phyloP scores from a whole-genome alignment of 2,888 invertebrate species.

The Trissolcus japonicus region DNA sequence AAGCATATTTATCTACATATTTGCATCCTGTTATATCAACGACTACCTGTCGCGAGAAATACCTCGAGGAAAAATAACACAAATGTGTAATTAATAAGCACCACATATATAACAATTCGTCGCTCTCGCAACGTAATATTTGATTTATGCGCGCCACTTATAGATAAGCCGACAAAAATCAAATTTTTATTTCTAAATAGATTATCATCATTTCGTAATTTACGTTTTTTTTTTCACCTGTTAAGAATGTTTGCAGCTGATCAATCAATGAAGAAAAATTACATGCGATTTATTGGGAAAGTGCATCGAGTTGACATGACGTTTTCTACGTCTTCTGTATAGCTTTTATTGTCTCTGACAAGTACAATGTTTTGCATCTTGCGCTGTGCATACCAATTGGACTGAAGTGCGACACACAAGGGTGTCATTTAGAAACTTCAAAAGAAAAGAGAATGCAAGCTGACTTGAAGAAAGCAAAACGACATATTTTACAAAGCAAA shows the following conservation, averaged over 20 bases:
- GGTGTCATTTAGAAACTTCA: constrained; percentile 54
- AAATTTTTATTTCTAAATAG: not conserved
- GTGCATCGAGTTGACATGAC: too few species aligned
- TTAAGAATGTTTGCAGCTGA: not conserved
- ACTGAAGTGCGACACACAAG: constrained; percentile 36
- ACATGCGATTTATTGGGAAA: not conserved
- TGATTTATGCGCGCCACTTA: not conserved
- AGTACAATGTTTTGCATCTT: constrained; percentile 31
- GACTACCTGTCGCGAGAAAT: constrained; percentile 12
- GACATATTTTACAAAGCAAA: constrained; percentile 55
- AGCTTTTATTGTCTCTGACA: constrained; percentile 41
- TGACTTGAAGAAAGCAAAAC: constrained; percentile 47
- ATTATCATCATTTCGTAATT: too few species aligned
- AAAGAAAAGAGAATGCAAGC: constrained; percentile 50
- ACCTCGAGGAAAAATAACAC: constrained; percentile 19
- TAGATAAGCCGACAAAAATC: not conserved
- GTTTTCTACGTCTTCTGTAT: too few species aligned
- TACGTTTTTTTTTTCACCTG: too few species aligned
- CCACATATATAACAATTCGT: not conserved
- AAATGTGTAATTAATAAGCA: constrained; percentile 16
- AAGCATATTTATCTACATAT: constrained; percentile 51
- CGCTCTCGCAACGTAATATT: not conserved
- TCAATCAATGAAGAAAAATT: too few species aligned
- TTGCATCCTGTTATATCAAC: constrained; percentile 47
- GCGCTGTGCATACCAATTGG: constrained; percentile 42